Base-by-base conservation (phyloP, 2,113 vertebrate genomes). In the Trichomycterus rosablanca region DNA sequence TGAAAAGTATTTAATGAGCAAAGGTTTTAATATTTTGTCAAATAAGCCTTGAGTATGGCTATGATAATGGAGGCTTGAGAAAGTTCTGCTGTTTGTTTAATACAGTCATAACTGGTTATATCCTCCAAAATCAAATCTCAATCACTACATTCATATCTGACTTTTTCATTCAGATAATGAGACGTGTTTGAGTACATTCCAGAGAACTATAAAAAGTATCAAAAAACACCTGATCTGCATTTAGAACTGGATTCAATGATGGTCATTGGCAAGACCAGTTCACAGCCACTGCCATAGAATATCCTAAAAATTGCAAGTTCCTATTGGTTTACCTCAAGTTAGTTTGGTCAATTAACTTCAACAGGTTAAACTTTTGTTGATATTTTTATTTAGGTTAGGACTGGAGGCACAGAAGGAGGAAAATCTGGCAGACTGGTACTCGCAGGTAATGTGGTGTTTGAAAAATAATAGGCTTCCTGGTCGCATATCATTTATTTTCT, bases 371-470 rank as follows among this genome's bases (percentile, higher is more conserved):
- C 3, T 10, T 12, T 39, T 16, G 26, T 3, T 70, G 3, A 59
- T n/a, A 69, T 26, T 58, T 4, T 19, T 34, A 5, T 23, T 0
- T 49, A 99, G 96, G 66, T 78, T 99, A 83, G 96, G 96, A 51
- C 84, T 98, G 59, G 96, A 99, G 80, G 91, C 88, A 20, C 97
- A 90, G 80, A 99, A 98, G 76, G 94, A 97, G 83, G 96, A 97
- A 78, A 95, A 95, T 73, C 83, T 99, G 67, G 82, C 94, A 23
- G 95, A 98, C 24, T 99, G 96, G 95, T 99, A 93, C 74, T 94
- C 96, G 73, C 95, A 99, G 85, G 95, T 95, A 80, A 69, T 76
- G 14, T 54, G 20, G 4, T 46, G 2, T 37, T 56, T 15, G 16
- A 5, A 16, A 63, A 18, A 19, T 16, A 24, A n/a, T n/a, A n/a